phyloP scores from a whole-genome alignment of 1,140 invertebrate genomes.

The Epicauta chinensis region DNA sequence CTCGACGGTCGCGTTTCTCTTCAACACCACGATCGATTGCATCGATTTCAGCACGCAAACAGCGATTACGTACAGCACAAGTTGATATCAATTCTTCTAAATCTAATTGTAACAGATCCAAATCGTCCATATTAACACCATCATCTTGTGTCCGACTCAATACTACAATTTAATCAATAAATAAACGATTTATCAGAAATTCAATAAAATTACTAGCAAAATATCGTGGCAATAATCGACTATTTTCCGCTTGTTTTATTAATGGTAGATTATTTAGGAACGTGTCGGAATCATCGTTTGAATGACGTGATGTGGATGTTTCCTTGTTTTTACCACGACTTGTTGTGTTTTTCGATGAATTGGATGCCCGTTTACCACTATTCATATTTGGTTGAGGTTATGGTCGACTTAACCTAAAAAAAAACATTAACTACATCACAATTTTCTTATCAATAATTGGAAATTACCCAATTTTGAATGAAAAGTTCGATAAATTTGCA shows the following conservation, averaged over 20 bases:
- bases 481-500: too few species aligned
- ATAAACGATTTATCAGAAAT: conserved; percentile 1
- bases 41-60: conserved; percentile 68
- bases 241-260: conserved; percentile 43
- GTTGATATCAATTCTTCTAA: conserved; percentile 79
- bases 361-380: too few species aligned
- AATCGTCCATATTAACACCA: conserved; percentile 64
- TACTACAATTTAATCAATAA: conserved; percentile 39
- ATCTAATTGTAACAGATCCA: conserved; percentile 78
- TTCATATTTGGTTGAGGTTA: too few species aligned
- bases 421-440: too few species aligned
- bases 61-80: conserved; percentile 66
- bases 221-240: conserved; percentile 49
- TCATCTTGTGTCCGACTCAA: conserved; percentile 53
- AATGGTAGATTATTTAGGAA: conserved; percentile 19
- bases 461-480: too few species aligned
- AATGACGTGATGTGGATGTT: background rate
- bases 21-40: conserved; percentile 56
- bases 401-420: too few species aligned
- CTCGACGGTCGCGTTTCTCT: conserved; percentile 59
- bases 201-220: conserved; percentile 30
- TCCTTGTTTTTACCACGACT: background rate
- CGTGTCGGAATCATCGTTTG: background rate
- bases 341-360: too few species aligned
- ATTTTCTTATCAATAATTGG: too few species aligned